Conservation (phyloP, 2,113 vertebrate genomes). For the Ammodytes marinus region DNA sequence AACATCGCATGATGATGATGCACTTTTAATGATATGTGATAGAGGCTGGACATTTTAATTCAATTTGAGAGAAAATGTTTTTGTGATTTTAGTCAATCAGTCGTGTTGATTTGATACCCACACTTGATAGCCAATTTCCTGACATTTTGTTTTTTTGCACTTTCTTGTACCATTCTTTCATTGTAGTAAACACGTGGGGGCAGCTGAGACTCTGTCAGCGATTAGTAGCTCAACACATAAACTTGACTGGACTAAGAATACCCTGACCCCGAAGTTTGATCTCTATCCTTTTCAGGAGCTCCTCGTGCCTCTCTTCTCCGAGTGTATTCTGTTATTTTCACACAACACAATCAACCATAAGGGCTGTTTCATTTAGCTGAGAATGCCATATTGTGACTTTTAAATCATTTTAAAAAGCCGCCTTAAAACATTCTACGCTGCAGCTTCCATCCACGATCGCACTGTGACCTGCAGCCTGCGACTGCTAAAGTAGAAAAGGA, state of each 20-base stretch:
- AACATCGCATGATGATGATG: too few relatives aligned
- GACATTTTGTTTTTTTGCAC: too few relatives aligned
- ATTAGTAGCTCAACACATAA: neutral
- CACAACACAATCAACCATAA: neutral
- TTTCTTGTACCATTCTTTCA: neutral
- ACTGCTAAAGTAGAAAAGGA: constrained; percentile 65
- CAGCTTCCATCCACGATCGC: neutral
- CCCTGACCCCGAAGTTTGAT: neutral
- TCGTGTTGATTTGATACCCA: too few relatives aligned
- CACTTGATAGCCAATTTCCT: too few relatives aligned
- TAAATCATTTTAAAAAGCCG: too few relatives aligned
- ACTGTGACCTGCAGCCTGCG: constrained; percentile 51
- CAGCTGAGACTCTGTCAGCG: neutral
- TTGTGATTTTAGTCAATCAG: too few relatives aligned
- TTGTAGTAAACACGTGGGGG: neutral
- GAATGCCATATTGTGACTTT: neutral
- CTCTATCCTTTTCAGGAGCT: neutral
- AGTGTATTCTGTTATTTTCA: neutral
- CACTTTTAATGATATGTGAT: too few relatives aligned
- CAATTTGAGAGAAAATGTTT: too few relatives aligned
- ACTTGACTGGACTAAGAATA: constrained; percentile 13
- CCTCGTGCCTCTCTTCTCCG: neutral
- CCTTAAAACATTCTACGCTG: too few relatives aligned
- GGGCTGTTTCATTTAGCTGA: too few relatives aligned
- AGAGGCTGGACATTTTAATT: too few relatives aligned